Evolutionary conservation across 1,140 invertebrate species (phyloP), one percentile per base, ranked within the genome.

Genomic region (Ceratosolen solmsi): DNA sequence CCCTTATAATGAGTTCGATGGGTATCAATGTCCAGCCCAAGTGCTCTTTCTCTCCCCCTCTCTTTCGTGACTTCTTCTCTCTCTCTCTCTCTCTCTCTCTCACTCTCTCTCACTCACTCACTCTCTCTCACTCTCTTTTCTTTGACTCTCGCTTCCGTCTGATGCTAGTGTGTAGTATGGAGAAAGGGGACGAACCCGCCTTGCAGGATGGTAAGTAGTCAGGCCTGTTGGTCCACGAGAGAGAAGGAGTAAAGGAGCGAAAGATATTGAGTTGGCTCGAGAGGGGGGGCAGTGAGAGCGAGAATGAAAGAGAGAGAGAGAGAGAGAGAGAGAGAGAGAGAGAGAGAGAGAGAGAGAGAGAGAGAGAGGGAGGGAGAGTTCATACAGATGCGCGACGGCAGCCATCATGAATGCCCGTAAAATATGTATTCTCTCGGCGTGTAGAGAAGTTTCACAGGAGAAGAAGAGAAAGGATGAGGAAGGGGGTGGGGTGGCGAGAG

Each of bases 391-490:
- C 88, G 89, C 88, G 91, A 89, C 91, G 91, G 90, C 91, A 90
- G 90, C 91, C 91, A 92, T 92, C 91, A 92, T 91, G 91, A 91
- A 91, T 91, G 90, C 88, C 90, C 88, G 91, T 92, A 89, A 92
- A 91, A 91, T 92, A 92, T 92, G 91, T 92, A 91, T 91, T 92
- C 88, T 87, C 86, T 85, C 84, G 70, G 74, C 68, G 75, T 73
- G 75, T 65, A 56, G 81, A 63, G 75, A 46, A 73, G 77, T 58
- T 65, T 70, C 71, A 22, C 2, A 15, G 63, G 65, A 74, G 65
- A 76, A 68, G 72, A 30, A 73, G 56, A 79, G 83, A 81, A 84
- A 60, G 84, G 77, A 71, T 58, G 27, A 70, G 54, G 80, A 54
- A 80, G 83, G 82, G 83, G 79, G 82, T 85, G 86, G 85, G 86